Percentiles rank a stretch among this genome's conserved stretches.
phyloP scores from a whole-genome alignment of 2,797 vertebrate genomes.

The Remorina albescens region DNA sequence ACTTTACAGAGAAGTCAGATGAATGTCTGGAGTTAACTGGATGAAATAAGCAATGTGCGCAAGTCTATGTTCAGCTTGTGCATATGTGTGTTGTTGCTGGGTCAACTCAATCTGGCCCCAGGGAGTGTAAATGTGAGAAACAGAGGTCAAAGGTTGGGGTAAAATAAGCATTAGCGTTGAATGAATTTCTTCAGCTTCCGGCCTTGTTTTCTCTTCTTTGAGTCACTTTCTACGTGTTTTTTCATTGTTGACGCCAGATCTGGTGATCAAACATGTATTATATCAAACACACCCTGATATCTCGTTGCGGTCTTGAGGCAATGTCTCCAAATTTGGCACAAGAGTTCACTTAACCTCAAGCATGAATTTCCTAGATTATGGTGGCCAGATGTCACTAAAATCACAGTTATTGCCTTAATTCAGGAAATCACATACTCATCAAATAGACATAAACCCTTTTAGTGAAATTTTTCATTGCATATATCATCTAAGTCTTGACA shows the following conservation, averaged over 20 bases:
- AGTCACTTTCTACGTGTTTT: background rate
- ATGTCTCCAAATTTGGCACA: too few relatives aligned
- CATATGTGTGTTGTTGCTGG: conserved; percentile 13
- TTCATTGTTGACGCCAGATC: background rate
- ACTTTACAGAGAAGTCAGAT: conserved; percentile 9
- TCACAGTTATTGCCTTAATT: too few relatives aligned
- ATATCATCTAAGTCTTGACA: too few relatives aligned
- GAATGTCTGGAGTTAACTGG: too few relatives aligned
- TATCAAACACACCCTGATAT: background rate
- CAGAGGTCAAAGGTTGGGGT: conserved; percentile 30
- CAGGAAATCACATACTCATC: too few relatives aligned
- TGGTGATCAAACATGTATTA: background rate
- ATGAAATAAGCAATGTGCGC: too few relatives aligned
- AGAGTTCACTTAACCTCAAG: too few relatives aligned
- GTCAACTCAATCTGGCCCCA: conserved; percentile 7
- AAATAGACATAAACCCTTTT: too few relatives aligned
- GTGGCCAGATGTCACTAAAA: too few relatives aligned
- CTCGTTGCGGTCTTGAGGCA: too few relatives aligned
- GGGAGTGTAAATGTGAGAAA: conserved; percentile 38
- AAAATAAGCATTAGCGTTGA: background rate
- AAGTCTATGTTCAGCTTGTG: background rate
- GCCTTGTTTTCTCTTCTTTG: background rate
- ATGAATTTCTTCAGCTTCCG: conserved; percentile 17
- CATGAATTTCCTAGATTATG: too few relatives aligned
- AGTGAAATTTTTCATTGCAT: too few relatives aligned